Evolutionary conservation across 2,888 invertebrate genomes (phyloP), one percentile per base, ranked within the genome.

Genomic region (Carcina quercana): DNA sequence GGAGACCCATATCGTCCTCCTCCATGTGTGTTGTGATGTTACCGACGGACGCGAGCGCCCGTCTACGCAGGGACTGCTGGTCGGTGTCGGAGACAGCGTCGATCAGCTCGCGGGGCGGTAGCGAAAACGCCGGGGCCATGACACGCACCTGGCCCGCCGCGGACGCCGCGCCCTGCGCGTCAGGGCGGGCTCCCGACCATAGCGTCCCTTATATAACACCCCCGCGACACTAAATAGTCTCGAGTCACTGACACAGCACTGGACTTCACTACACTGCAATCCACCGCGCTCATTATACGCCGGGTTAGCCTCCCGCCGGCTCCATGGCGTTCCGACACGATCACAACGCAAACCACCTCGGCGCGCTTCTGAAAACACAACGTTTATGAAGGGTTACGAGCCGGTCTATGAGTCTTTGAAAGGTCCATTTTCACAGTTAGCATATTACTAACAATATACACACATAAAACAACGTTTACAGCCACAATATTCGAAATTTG

Each of bases 61-160:
- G 78, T 70, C 82, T 73, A 21, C 59, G 65, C 43, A 60, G 61
- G 43, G 59, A 46, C 32, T 42, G 40, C 32, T 53, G 46, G 35
- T 69, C 67, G 34, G 52, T 48, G 35, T 63, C 64, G 45, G 58
- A 57, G 41, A 59, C 47, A 48, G 60, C 48, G 53, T 59, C 59
- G 45, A 55, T 56, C 60, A 69, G 67, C 51, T 67, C 63, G 62
- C 67, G 79, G 50, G 74, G 80, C 62, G 85, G 75, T 88, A 94
- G 93, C 71, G 94, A 92, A 83, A 95, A 90, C 87, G 95, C 95
- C 86, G 95, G 95, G 89, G 95, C 95, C 95, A 96, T 95, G 89
- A 92, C 87, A 91, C 89, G 86, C 86, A 86, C 87, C 80, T 53
- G 80, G 53, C 44, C 51, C 76, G 78, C 85, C 86, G 85, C 59